Conservation (phyloP, 1,140 invertebrate species). For the Drosophila varians region DNA sequence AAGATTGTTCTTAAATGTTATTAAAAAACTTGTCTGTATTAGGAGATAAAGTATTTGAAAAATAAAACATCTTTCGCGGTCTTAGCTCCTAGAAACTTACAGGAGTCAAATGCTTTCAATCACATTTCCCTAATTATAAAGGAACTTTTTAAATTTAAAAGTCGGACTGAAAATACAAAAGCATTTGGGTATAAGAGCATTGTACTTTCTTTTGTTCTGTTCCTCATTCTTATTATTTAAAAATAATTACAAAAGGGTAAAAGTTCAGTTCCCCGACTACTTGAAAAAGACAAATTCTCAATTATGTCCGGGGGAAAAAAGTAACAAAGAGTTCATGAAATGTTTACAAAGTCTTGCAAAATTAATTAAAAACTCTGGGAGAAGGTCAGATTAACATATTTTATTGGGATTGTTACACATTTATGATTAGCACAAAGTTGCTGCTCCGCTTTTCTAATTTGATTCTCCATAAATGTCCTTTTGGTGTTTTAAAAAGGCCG, state of each 20-base stretch:
- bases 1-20: too few relatives aligned
- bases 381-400: background rate
- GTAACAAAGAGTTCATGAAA: conserved; percentile 15
- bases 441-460: background rate
- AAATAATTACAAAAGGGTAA: background rate
- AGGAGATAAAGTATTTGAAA: background rate
- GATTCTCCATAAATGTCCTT: background rate
- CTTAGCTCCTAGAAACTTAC: too few relatives aligned
- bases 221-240: background rate
- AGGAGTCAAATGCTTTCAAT: background rate
- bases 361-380: conserved; percentile 19
- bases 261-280: background rate
- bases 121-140: background rate
- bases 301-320: conserved; percentile 9
- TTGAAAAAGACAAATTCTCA: conserved; percentile 7
- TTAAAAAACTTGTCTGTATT: too few relatives aligned
- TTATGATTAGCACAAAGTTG: background rate
- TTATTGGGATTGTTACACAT: background rate
- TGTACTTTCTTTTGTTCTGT: background rate
- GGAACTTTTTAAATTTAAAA: background rate
- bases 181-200: background rate
- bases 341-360: conserved; percentile 26
- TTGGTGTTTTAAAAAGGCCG: background rate
- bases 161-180: too few relatives aligned
- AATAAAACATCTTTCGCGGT: background rate